Percentiles rank a stretch among this genome's conserved stretches.
These are phyloP conservation scores for Leptodirus hochenwartii DNA, from an alignment of 2,888 invertebrate species.

Conservation along the genomic window DNA sequence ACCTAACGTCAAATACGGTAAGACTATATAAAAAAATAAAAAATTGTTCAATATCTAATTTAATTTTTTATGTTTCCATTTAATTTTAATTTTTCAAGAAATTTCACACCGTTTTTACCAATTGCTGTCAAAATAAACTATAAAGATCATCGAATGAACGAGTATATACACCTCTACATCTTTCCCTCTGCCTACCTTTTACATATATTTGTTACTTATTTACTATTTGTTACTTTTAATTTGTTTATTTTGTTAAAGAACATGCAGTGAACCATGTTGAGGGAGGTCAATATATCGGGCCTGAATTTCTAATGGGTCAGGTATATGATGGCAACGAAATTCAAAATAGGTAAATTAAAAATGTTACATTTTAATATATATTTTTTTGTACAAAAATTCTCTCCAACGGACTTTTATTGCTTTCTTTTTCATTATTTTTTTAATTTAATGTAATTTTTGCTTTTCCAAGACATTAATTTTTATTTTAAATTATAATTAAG, in stretches of 20 bases:
- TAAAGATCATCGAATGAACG: too few relatives aligned
- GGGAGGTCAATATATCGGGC: constrained; percentile 59
- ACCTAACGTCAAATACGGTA: constrained; percentile 45
- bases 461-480: constrained; percentile 28
- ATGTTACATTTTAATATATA: constrained; percentile 1
- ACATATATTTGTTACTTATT: too few relatives aligned
- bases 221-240: not conserved
- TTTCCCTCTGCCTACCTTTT: too few relatives aligned
- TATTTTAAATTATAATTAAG: too few relatives aligned
- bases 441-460: constrained; percentile 4
- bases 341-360: constrained; percentile 18
- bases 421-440: too few relatives aligned
- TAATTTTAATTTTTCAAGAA: constrained; percentile 1
- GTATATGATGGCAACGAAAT: constrained; percentile 51
- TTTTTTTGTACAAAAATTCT: not conserved
- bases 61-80: not conserved
- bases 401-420: not conserved
- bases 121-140: too few relatives aligned
- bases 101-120: not conserved
- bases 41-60: not conserved
- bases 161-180: too few relatives aligned
- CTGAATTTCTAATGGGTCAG: constrained; percentile 60
- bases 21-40: constrained; percentile 13
- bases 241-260: constrained; percentile 29
- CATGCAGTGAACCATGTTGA: constrained; percentile 53